Evolutionary conservation across 1,140 invertebrate species (phyloP).

Genomic region (Apocrypta bakeri): DNA sequence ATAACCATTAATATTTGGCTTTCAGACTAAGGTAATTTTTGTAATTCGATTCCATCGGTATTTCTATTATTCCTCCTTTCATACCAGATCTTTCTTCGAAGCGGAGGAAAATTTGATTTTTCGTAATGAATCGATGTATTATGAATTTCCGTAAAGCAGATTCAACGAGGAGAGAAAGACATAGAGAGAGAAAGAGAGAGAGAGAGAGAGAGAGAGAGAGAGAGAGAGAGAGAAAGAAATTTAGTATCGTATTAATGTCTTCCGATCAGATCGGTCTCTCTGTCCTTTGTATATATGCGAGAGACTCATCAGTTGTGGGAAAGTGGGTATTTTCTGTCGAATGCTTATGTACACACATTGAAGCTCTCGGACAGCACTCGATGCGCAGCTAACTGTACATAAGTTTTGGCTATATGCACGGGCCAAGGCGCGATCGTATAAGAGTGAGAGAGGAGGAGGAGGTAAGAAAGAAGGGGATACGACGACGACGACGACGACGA

Average conservation of each 20-base stretch:
- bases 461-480: slow-evolving; percentile 44
- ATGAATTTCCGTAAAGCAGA: not conserved
- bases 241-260: not conserved
- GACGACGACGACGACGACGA: too few relatives aligned
- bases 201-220: too few relatives aligned
- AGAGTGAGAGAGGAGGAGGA: slow-evolving; percentile 45
- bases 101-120: not conserved
- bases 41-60: not conserved
- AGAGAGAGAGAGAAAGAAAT: too few relatives aligned
- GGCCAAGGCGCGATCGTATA: slow-evolving; percentile 63
- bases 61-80: not conserved
- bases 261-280: not conserved
- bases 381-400: slow-evolving; percentile 69
- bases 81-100: too few relatives aligned
- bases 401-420: slow-evolving; percentile 71
- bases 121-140: not conserved
- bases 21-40: not conserved
- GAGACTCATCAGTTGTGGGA: not conserved
- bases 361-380: slow-evolving; percentile 57
- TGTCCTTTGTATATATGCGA: not conserved
- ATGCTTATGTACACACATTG: slow-evolving; percentile 22
- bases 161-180: slow-evolving; percentile 21
- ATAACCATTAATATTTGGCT: not conserved
- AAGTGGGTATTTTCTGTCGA: not conserved
- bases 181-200: too few relatives aligned